phyloP scores from a whole-genome alignment of 2,888 invertebrate species.

The Cheilosia grossa region DNA sequence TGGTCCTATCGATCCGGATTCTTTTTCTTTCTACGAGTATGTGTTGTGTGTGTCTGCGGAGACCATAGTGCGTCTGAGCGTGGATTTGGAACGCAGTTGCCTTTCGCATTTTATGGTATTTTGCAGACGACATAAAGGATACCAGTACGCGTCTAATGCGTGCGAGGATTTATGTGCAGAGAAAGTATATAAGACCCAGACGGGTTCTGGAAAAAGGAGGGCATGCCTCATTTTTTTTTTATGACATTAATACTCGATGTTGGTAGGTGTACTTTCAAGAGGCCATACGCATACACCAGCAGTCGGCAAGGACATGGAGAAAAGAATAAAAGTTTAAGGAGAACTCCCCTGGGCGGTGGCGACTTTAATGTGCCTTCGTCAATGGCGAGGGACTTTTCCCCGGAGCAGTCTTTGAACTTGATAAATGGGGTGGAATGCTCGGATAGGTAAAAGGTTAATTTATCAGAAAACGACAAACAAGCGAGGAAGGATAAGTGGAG shows the following conservation, averaged over 20 bases:
- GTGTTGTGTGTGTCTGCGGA: constrained; percentile 11
- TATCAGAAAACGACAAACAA: not conserved
- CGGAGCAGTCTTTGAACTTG: constrained; percentile 41
- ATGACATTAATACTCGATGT: constrained; percentile 2
- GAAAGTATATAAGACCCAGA: constrained; percentile 25
- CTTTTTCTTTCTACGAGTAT: not conserved
- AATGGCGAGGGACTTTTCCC: not conserved
- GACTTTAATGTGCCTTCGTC: not conserved
- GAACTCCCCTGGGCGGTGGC: not conserved
- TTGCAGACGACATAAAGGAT: constrained; percentile 29
- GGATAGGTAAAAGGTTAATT: constrained; percentile 24
- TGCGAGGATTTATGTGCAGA: not conserved
- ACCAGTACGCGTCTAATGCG: not conserved
- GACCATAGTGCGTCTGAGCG: constrained; percentile 26
- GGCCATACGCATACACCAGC: not conserved
- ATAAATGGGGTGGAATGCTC: constrained; percentile 10
- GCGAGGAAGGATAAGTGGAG: not conserved
- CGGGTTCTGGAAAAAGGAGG: constrained; percentile 30
- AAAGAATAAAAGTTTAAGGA: constrained; percentile 16
- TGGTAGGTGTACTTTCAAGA: constrained; percentile 6
- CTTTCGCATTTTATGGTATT: constrained; percentile 22
- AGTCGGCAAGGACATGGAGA: too few relatives aligned
- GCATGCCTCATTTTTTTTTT: constrained; percentile 27
- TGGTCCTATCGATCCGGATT: constrained; percentile 67
- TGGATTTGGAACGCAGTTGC: constrained; percentile 38